A percentile compares a stretch with the other conserved stretches of the same genome.
These are phyloP conservation scores for Melieria omissa DNA, from an alignment of 2,888 invertebrate genomes.

Conservation along the genomic window DNA sequence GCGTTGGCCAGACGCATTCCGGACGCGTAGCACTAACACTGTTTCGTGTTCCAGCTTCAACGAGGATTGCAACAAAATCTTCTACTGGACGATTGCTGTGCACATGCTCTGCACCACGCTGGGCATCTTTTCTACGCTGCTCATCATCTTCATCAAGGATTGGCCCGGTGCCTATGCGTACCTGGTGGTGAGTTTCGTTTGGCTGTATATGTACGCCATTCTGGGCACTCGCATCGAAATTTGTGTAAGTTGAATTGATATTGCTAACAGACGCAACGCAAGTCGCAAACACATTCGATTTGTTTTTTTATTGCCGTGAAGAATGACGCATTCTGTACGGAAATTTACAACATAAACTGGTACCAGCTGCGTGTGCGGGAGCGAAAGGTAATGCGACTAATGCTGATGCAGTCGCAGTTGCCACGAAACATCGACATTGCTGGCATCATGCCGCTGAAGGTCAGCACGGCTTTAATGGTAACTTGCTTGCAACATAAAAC, in stretches of 20 bases:
- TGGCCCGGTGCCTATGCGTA: constrained; percentile 50
- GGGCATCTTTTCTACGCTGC: constrained; percentile 42
- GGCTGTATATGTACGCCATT: constrained; percentile 51
- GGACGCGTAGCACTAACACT: background rate
- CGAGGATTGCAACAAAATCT: constrained; percentile 29
- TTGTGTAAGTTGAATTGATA: constrained; percentile 43
- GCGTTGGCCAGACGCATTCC: background rate
- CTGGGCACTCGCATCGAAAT: constrained; percentile 50
- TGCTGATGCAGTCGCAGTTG: constrained; percentile 45
- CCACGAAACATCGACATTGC: constrained; percentile 39
- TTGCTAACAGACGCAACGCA: background rate
- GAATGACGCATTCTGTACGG: constrained; percentile 44
- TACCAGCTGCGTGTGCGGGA: constrained; percentile 38
- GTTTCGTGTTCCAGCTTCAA: constrained; percentile 16
- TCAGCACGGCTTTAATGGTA: constrained; percentile 44
- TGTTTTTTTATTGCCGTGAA: background rate
- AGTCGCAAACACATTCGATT: background rate
- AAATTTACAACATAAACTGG: constrained; percentile 46
- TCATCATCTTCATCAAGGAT: constrained; percentile 43
- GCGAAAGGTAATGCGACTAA: constrained; percentile 41
- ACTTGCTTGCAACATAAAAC: background rate
- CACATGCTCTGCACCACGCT: constrained; percentile 39
- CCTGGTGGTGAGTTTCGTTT: constrained; percentile 38
- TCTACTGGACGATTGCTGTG: constrained; percentile 35
- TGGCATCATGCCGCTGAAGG: constrained; percentile 43